Conservation (phyloP, 2,888 invertebrate genomes). For the Aspidiotus destructor region DNA sequence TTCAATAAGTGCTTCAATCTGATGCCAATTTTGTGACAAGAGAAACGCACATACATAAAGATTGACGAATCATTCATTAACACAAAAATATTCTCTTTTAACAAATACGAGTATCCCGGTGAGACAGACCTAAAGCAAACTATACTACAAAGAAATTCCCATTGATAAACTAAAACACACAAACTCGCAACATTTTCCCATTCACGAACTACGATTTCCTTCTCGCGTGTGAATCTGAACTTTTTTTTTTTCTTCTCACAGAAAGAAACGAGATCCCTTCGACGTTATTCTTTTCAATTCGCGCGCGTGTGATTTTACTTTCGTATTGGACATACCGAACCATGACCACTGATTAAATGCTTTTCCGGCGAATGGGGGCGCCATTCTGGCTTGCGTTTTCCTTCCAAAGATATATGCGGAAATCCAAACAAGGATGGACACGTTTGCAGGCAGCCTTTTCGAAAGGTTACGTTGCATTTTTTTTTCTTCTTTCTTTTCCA, state of each 20-base stretch:
- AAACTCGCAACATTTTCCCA: no score
- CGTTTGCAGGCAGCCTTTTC: background rate
- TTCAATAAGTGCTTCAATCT: no score
- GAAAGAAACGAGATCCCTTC: background rate
- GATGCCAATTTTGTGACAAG: no score
- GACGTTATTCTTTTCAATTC: conserved; percentile 14
- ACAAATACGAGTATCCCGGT: no score
- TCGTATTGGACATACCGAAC: background rate
- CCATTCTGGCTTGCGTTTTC: conserved; percentile 25
- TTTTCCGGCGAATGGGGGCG: conserved; percentile 28
- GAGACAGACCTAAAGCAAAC: no score
- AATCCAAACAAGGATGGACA: background rate
- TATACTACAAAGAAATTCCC: no score
- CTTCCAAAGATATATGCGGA: conserved; percentile 23
- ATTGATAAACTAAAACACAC: no score
- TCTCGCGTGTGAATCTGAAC: conserved; percentile 26
- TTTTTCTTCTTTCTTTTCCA: conserved; percentile 3
- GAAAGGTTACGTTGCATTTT: conserved; percentile 2
- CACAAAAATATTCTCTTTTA: no score
- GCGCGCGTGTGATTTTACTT: background rate
- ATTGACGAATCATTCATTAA: no score
- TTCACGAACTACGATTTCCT: no score
- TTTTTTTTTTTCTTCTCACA: conserved; percentile 5
- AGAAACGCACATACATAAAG: no score
- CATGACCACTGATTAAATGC: conserved; percentile 28